Evolutionary conservation across 2,797 vertebrate species (phyloP).

Genomic region (Hephaestus fuliginosus): DNA sequence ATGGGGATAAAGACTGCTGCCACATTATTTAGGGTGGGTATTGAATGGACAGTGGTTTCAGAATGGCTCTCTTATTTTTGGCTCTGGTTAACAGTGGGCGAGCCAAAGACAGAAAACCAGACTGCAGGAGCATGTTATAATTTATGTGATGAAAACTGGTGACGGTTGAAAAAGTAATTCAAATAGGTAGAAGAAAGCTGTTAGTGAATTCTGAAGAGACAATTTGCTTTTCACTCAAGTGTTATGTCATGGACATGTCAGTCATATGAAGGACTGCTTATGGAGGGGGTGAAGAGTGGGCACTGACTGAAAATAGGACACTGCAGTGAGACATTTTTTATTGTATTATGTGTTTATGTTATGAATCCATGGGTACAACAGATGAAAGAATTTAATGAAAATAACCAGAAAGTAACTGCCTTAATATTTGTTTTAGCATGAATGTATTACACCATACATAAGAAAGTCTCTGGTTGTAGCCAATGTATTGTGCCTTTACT

Average conservation of each 20-base stretch:
- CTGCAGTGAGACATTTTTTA: background rate
- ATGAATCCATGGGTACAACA: background rate
- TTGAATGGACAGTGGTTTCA: slow-evolving; percentile 79
- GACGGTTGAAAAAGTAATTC: slow-evolving; percentile 76
- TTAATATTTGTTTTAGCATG: background rate
- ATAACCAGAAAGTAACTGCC: background rate
- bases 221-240: slow-evolving; percentile 66
- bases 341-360: background rate
- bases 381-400: background rate
- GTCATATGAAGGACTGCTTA: slow-evolving; percentile 26
- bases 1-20: slow-evolving; percentile 74
- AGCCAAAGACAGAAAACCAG: slow-evolving; percentile 83
- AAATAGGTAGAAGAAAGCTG: slow-evolving; percentile 43
- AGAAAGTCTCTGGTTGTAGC: too few species aligned
- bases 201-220: slow-evolving; percentile 60
- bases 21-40: slow-evolving; percentile 79
- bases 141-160: slow-evolving; percentile 82
- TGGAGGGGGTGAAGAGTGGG: slow-evolving; percentile 31
- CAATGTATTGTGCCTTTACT: too few species aligned
- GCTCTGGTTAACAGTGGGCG: slow-evolving; percentile 50
- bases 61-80: slow-evolving; percentile 83
- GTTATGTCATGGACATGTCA: slow-evolving; percentile 45
- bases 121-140: slow-evolving; percentile 78
- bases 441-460: background rate
- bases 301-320: background rate